Evolutionary conservation across 2,113 vertebrate genomes (phyloP).

Genomic region (Coregonus clupeaformis): DNA sequence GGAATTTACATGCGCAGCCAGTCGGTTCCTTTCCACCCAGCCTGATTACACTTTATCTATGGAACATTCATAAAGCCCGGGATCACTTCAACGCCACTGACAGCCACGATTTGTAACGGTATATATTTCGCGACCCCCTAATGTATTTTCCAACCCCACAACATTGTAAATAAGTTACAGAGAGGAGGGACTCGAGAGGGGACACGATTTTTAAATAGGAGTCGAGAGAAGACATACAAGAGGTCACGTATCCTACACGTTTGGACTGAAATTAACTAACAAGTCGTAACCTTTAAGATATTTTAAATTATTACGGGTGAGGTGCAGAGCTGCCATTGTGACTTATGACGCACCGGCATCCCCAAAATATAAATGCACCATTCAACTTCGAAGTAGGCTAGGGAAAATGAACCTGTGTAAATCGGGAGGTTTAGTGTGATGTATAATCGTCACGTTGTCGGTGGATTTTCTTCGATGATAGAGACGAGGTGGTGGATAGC

Average conservation of each 20-base stretch:
- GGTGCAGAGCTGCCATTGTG: neutral
- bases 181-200: constrained; percentile 33
- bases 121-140: constrained; percentile 37
- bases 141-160: constrained; percentile 32
- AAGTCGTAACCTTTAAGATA: constrained; percentile 20
- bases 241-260: constrained; percentile 54
- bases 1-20: constrained; percentile 45
- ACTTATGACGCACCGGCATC: neutral
- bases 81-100: constrained; percentile 19
- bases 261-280: constrained; percentile 36
- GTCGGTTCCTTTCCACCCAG: constrained; percentile 24
- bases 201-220: constrained; percentile 48
- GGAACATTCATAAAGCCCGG: constrained; percentile 48
- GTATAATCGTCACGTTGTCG: no score
- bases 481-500: no score
- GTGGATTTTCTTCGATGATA: no score
- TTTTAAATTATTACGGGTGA: neutral
- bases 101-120: constrained; percentile 20
- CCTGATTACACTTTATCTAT: constrained; percentile 30
- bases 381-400: no score
- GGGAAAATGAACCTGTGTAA: no score
- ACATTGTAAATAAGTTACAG: constrained; percentile 20
- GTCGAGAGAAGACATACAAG: constrained; percentile 50
- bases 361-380: neutral
- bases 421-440: no score